phyloP scores from a whole-genome alignment of 2,888 invertebrate genomes.

The Agriopis marginaria region DNA sequence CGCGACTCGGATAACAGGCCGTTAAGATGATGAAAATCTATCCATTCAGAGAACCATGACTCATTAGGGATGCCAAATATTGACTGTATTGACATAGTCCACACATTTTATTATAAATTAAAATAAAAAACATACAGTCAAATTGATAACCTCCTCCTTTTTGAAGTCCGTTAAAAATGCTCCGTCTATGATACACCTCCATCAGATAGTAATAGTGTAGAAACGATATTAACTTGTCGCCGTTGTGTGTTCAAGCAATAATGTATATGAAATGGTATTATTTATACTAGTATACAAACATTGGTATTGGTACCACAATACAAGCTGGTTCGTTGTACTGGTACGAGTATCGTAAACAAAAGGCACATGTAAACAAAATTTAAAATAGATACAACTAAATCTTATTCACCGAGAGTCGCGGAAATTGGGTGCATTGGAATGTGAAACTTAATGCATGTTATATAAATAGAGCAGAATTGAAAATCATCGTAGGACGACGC shows the following conservation, averaged over 20 bases:
- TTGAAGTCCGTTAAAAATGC: no score
- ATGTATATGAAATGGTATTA: background rate
- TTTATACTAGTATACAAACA: background rate
- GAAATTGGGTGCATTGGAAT: no score
- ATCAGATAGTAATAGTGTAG: conserved; percentile 2
- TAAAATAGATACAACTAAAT: background rate
- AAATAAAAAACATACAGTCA: no score
- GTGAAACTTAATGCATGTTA: no score
- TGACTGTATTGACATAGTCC: background rate
- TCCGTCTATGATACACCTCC: background rate
- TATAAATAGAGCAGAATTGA: no score
- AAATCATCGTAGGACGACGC: no score
- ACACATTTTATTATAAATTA: background rate
- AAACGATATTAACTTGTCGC: conserved; percentile 24
- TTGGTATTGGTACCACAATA: background rate
- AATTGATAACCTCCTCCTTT: no score
- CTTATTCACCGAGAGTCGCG: background rate
- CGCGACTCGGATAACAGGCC: no score
- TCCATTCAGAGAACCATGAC: background rate
- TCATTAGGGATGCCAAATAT: background rate
- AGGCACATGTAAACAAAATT: background rate
- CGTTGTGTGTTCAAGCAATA: conserved; percentile 35
- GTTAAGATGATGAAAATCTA: no score
- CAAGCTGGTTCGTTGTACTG: conserved; percentile 1
- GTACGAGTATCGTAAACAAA: background rate